Evolutionary conservation across 2,888 invertebrate genomes (phyloP).

Genomic region (Apomyelois bistriatella): DNA sequence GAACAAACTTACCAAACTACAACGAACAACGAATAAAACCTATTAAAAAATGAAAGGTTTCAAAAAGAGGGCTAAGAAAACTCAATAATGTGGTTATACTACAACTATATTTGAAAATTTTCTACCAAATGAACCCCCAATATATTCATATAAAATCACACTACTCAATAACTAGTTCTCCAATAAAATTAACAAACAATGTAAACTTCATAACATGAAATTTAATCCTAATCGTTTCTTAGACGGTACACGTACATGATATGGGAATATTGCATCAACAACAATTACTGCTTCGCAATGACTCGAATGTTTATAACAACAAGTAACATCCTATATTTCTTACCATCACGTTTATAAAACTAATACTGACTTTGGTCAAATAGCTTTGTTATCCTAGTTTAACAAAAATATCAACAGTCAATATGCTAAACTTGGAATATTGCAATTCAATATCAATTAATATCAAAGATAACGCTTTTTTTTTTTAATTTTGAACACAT

Average conservation of each 20-base stretch:
- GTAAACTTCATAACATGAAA: conserved; percentile 60
- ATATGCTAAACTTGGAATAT: conserved; percentile 69
- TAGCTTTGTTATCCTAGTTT: conserved; percentile 78
- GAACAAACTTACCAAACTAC: conserved; percentile 51
- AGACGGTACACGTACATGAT: conserved; percentile 37
- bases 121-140: conserved; percentile 78
- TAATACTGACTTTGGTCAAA: conserved; percentile 81
- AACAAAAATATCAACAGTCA: conserved; percentile 77
- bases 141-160: conserved; percentile 81
- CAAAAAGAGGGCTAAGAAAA: conserved; percentile 44
- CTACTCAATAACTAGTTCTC: conserved; percentile 67
- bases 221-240: conserved; percentile 52
- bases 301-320: conserved; percentile 61
- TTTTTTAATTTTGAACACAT: conserved; percentile 72
- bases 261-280: conserved; percentile 65
- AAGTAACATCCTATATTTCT: conserved; percentile 55
- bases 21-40: conserved; percentile 26
- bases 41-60: conserved; percentile 21
- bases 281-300: conserved; percentile 58
- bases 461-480: conserved; percentile 53
- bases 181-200: conserved; percentile 79
- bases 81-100: conserved; percentile 48
- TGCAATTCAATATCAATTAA: conserved; percentile 74
- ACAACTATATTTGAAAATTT: conserved; percentile 75
- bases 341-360: conserved; percentile 67